Percentiles rank a stretch among this genome's conserved stretches.
Evolutionary conservation across 1,140 invertebrate genomes (phyloP).

Genomic region (Rhopalosiphum padi): DNA sequence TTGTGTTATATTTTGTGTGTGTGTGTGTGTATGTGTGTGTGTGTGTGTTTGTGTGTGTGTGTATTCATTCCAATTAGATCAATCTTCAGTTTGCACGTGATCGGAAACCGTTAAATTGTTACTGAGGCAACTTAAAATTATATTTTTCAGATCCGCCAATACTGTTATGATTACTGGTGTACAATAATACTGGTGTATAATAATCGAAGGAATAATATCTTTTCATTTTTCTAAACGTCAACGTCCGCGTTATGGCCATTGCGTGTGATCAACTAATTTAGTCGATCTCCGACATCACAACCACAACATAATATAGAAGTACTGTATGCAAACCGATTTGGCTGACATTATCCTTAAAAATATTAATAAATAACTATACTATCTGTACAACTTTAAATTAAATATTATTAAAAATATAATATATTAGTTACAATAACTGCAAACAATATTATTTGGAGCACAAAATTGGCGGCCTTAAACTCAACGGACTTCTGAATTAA

Average conservation of each 20-base stretch:
- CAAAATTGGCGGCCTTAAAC: background rate
- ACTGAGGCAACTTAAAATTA: background rate
- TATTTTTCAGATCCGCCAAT: background rate
- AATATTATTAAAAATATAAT: too few relatives aligned
- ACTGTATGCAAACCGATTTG: background rate
- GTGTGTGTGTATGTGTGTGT: too few relatives aligned
- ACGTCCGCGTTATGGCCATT: conserved; percentile 24
- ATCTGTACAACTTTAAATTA: background rate
- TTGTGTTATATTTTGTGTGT: background rate
- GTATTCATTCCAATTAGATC: background rate
- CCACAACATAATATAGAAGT: background rate
- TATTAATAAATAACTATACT: background rate
- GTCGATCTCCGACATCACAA: background rate
- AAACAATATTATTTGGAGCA: too few relatives aligned
- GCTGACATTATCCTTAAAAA: background rate
- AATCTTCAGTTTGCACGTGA: background rate
- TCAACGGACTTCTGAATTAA: background rate
- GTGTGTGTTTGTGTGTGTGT: too few relatives aligned
- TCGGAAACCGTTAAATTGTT: conserved; percentile 29
- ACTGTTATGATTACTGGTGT: background rate
- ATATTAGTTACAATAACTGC: background rate
- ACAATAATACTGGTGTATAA: background rate
- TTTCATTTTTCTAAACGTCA: conserved; percentile 29
- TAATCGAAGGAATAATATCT: background rate
- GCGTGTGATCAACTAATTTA: conserved; percentile 20